These are phyloP conservation scores for Amiota communis DNA, from an alignment of 2,888 invertebrate genomes.

Conservation along the genomic window DNA sequence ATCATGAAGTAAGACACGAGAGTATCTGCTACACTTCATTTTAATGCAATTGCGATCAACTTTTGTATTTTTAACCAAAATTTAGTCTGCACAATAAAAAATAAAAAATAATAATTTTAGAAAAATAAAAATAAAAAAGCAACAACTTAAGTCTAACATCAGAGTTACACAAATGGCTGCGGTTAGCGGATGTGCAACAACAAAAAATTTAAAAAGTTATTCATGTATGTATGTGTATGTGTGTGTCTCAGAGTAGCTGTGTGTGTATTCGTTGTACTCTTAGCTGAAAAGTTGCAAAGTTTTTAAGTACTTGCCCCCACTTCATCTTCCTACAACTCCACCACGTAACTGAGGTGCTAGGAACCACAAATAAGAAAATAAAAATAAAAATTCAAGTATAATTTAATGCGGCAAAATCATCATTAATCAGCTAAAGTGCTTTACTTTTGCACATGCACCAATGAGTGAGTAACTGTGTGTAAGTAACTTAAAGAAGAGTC, in stretches of 20 bases:
- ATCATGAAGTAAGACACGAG: no score
- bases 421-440: slow-evolving; percentile 25
- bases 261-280: neutral
- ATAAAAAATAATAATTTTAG: neutral
- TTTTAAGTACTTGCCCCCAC: neutral
- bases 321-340: neutral
- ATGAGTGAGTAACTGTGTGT: no score
- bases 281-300: neutral
- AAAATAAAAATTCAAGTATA: slow-evolving; percentile 11
- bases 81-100: neutral
- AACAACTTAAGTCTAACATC: no score
- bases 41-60: no score
- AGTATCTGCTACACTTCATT: no score
- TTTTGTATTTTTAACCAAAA: no score
- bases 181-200: slow-evolving; percentile 1
- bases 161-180: slow-evolving; percentile 13
- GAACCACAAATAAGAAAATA: neutral
- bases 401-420: slow-evolving; percentile 23
- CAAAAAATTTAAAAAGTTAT: neutral
- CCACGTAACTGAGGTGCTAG: neutral
- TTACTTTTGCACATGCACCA: neutral
- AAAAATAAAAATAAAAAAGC: no score
- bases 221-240: neutral
- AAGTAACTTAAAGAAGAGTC: no score
- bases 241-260: neutral